A percentile compares a stretch with the other conserved stretches of the same genome.
Conservation (phyloP, 2,888 invertebrate genomes). For the Phengaris alcon region DNA sequence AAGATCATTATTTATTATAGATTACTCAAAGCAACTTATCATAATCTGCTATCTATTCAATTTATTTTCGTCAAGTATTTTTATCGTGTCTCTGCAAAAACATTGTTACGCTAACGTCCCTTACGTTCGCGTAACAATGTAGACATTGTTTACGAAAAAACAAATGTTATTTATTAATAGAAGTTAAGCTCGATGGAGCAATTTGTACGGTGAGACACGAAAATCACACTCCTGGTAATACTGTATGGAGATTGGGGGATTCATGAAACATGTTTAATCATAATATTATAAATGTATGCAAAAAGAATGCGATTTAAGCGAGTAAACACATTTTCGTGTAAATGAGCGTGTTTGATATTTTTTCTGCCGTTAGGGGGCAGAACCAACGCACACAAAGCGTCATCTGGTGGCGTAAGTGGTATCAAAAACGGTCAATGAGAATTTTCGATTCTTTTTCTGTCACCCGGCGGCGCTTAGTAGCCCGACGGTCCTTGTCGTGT, state of each 20-base stretch:
- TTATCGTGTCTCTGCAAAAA: background rate
- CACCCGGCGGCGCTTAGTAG: no score
- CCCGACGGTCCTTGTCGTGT: no score
- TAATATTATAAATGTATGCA: background rate
- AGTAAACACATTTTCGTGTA: no score
- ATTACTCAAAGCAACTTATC: no score
- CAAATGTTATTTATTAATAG: conserved; percentile 11
- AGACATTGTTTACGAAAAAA: conserved; percentile 6
- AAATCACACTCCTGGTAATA: conserved; percentile 1
- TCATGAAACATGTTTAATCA: background rate
- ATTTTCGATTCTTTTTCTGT: no score
- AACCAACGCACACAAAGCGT: no score
- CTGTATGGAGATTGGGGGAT: background rate
- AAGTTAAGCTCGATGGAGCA: conserved; percentile 13
- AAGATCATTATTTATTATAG: no score
- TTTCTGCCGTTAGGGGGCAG: no score
- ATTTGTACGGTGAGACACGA: conserved; percentile 6
- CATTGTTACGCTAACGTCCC: background rate
- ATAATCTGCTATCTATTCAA: no score
- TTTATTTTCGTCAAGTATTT: background rate
- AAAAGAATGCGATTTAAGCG: background rate
- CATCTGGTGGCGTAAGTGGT: no score
- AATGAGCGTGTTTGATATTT: no score
- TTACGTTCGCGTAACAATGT: background rate
- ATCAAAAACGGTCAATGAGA: no score